phyloP scores from a whole-genome alignment of 2,888 invertebrate genomes.

The Stratiomys singularior region DNA sequence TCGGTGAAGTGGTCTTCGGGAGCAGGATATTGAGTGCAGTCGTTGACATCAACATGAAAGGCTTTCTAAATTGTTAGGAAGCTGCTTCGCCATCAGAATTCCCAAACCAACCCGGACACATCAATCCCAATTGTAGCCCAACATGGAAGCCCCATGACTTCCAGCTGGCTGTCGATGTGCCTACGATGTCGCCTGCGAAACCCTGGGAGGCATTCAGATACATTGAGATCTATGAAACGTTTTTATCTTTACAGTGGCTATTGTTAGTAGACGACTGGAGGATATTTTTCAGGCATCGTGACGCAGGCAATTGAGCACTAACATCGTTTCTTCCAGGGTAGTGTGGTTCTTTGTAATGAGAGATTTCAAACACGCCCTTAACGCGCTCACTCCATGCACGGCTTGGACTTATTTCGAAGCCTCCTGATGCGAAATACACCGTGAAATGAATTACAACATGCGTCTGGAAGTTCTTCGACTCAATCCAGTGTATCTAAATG shows the following conservation, averaged over 20 bases:
- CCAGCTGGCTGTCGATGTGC: constrained; percentile 30
- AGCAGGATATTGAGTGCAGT: constrained; percentile 37
- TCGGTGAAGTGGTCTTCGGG: not conserved
- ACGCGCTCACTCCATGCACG: not conserved
- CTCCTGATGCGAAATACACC: not conserved
- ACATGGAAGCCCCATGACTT: constrained; percentile 21
- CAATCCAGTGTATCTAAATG: not conserved
- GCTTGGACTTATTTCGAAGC: not conserved
- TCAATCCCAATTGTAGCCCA: constrained; percentile 28
- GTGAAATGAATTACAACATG: not conserved
- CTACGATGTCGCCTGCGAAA: constrained; percentile 34
- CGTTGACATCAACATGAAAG: constrained; percentile 41
- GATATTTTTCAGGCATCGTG: too few species aligned
- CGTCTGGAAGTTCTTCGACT: not conserved
- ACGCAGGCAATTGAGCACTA: not conserved
- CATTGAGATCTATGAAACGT: not conserved
- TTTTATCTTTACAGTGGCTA: not conserved
- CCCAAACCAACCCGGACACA: constrained; percentile 27
- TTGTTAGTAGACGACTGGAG: not conserved
- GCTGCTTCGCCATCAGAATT: constrained; percentile 15
- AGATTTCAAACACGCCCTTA: too few species aligned
- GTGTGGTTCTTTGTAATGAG: too few species aligned
- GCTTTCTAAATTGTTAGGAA: constrained; percentile 39
- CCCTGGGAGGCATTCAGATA: constrained; percentile 44
- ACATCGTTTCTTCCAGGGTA: too few species aligned